A percentile compares a stretch with the other conserved stretches of the same genome.
These are phyloP conservation scores for Acanthopagrus latus DNA, from an alignment of 2,797 vertebrate species.

Conservation along the genomic window DNA sequence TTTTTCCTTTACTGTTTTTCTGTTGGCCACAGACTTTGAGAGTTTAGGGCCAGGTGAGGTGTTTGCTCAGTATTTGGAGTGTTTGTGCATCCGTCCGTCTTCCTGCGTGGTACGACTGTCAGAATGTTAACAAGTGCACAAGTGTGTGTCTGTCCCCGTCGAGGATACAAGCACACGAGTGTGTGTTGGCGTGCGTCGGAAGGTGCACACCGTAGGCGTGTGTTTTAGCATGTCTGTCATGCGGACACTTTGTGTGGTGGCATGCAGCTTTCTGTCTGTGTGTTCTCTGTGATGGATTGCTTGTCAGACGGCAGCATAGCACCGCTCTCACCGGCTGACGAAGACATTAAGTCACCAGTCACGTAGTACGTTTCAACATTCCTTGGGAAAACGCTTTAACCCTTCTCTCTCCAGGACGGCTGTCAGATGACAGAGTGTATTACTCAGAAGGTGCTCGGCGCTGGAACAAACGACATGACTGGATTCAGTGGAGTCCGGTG, in stretches of 20 bases:
- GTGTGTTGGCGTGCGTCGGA: not conserved
- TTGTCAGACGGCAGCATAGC: conserved; percentile 78
- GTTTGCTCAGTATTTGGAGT: conserved; percentile 36
- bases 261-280: conserved; percentile 73
- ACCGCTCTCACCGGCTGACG: conserved; percentile 75
- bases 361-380: conserved; percentile 76
- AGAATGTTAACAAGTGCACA: conserved; percentile 59
- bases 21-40: conserved; percentile 39
- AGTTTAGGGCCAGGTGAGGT: conserved; percentile 36
- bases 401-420: conserved; percentile 69
- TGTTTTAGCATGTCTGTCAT: conserved; percentile 54
- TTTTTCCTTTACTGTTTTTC: conserved; percentile 1
- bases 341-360: conserved; percentile 84
- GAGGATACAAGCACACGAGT: not conserved
- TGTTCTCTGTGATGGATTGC: conserved; percentile 85
- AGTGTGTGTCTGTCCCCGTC: conserved; percentile 31
- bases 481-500: conserved; percentile 36
- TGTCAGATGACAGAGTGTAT: conserved; percentile 67
- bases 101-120: conserved; percentile 36
- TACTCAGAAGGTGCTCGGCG: conserved; percentile 54
- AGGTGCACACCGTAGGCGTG: conserved; percentile 4
- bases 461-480: conserved; percentile 20
- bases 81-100: conserved; percentile 45
- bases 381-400: conserved; percentile 82
- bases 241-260: conserved; percentile 59